Evolutionary conservation across 2,797 vertebrate genomes (phyloP), one percentile per base, ranked within the genome.

Genomic region (Pangasius sanitwongsei): DNA sequence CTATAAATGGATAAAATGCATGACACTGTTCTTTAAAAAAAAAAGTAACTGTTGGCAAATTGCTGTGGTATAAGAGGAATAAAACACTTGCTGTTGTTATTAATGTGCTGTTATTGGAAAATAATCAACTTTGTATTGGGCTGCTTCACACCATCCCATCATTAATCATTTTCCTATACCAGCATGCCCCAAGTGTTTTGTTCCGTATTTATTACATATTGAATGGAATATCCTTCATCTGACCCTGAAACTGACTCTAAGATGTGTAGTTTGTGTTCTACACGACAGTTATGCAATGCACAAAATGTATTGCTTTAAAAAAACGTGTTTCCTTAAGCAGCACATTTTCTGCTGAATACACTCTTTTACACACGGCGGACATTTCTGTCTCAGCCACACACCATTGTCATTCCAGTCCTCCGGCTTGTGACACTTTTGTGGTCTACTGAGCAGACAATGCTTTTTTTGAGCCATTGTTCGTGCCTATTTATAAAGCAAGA

Each of bases 401-500:
- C 89, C 70, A 90, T 91, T 93, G 92, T 93, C 93, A 92, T 93
- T 92, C 89, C 90, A 90, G 70, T 86, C 89, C 90, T 89, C 86
- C 84, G 77, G 91, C 90, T 90, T 91, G 90, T 93, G 92, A 91
- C 91, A 91, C 90, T 91, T 91, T 84, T 92, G 92, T 63, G 93
- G 93, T 93, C 82, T 86, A 85, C 86, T 81, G 87, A 92, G 92
- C 84, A 93, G 92, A 94, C 93, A 94, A 92, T 92, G 93, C 74
- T 88, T 93, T 93, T 91, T 92, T 90, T 78, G 80, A 91, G 89
- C 91, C 90, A 93, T 93, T 93, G 93, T 94, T 92, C 87, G 34
- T 50, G 83, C 88, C 91, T 94, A 92, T 94, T 93, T 93, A 90
- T 93, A 93, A 93, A 91, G 91, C 75, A 87, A 93, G 89, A 91